Base-by-base conservation (phyloP, 30 jellyfish, hydroid and myxozoan species). In the Cassiopea andromeda region DNA sequence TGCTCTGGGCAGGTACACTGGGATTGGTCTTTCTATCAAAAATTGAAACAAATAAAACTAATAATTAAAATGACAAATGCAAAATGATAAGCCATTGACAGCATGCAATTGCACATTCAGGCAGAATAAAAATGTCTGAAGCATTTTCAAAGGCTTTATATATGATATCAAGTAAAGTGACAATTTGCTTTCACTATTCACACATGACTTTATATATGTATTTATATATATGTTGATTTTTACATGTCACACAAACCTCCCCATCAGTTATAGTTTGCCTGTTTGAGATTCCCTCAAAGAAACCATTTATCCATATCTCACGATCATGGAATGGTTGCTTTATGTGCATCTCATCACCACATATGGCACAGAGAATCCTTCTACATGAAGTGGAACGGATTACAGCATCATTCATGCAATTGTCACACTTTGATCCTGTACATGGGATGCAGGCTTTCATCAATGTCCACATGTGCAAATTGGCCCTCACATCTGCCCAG, bases 21-120 rank as follows among this genome's bases (percentile, higher is more conserved):
- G 88, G 58, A 79, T 60, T 3, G 88, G 88, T 79, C 88, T 79
- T 27, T 79, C 88, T 79, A 49, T 2, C 9, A 73, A 76, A 49
- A 18, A 27, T 27, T 27, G 38, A 27, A 27, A 27, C 38, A 27
- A 27, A 27, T 27, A 27, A 27, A 27, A 27, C 0, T 27, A 27
- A 27, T 27, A 27, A 27, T 27, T 27, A 27, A 27, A 27, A 27
- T 14, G 14, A 14, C 68, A 58, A 58, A 6, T 58, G 14, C 68
- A 58, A 58, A 6, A 58, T 58, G 14, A 58, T 58, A 58, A 27
- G 38, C 14, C 68, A 58, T 58, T 6, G 14, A 58, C 68, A 58
- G 14, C 68, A 58, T 58, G 14, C 68, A 6, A 58, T 7, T 58
- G 68, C 14, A 58, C 13, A 58, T 58, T 14, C 14, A 58, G 14